Conservation (phyloP, 2,888 invertebrate species). For the Exocentrus adspersus region DNA sequence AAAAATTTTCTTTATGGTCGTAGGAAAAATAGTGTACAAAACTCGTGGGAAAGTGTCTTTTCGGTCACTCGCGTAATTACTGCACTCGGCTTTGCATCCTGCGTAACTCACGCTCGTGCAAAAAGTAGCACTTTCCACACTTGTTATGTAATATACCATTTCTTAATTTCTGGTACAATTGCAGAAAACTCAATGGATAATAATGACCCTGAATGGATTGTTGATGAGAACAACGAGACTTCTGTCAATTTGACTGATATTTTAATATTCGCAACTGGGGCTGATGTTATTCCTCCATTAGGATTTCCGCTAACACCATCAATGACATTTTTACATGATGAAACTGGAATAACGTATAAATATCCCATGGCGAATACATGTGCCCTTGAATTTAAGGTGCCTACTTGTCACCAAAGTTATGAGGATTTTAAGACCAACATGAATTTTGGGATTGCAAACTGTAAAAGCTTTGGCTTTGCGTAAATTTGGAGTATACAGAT, state of each 20-base stretch:
- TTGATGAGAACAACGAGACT: not conserved
- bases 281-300: conserved; percentile 28
- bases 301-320: conserved; percentile 24
- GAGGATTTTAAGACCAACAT: conserved; percentile 30
- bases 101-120: no score
- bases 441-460: conserved; percentile 21
- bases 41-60: no score
- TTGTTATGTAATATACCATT: no score
- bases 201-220: not conserved
- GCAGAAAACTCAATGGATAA: no score
- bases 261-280: conserved; percentile 27
- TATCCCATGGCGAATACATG: conserved; percentile 30
- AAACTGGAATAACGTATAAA: conserved; percentile 6
- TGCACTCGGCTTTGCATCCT: no score
- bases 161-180: no score
- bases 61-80: no score
- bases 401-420: conserved; percentile 21
- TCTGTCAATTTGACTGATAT: conserved; percentile 1
- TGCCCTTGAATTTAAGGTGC: conserved; percentile 24
- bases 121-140: no score
- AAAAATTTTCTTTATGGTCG: no score
- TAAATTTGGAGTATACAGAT: no score
- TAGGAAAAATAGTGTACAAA: no score
- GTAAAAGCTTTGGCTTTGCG: conserved; percentile 25
- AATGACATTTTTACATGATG: conserved; percentile 28